phyloP scores from a whole-genome alignment of 2,888 invertebrate genomes.

The Eilema caniola region DNA sequence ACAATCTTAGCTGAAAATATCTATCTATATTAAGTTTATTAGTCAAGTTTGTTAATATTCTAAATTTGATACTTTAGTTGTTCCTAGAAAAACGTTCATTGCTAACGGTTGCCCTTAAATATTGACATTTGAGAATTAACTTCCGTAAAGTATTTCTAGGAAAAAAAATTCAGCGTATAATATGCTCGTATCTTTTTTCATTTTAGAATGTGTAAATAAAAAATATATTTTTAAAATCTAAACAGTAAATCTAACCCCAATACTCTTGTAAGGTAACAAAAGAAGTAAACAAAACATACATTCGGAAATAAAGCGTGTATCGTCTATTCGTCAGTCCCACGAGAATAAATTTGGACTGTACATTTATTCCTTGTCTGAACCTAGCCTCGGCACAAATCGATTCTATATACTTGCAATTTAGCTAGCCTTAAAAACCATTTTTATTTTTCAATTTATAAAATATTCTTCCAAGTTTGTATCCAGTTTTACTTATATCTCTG shows the following conservation, averaged over 20 bases:
- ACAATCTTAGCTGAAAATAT: background rate
- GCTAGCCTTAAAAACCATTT: slow-evolving; percentile 34
- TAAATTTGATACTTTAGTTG: background rate
- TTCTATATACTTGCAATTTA: slow-evolving; percentile 46
- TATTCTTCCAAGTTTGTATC: slow-evolving; percentile 29
- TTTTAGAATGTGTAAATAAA: background rate
- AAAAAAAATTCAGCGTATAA: background rate
- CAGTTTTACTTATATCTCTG: slow-evolving; percentile 17
- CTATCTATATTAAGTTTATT: background rate
- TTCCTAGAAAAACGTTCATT: background rate
- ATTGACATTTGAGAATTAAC: background rate
- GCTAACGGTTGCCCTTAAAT: background rate
- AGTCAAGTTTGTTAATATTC: background rate
- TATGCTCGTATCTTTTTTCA: background rate
- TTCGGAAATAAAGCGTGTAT: slow-evolving; percentile 30
- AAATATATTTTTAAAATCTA: slow-evolving; percentile 8
- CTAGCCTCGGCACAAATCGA: slow-evolving; percentile 44
- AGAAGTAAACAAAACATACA: slow-evolving; percentile 39
- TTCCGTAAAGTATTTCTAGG: background rate
- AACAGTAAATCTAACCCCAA: no score
- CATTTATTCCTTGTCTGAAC: slow-evolving; percentile 26
- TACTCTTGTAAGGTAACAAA: slow-evolving; percentile 23
- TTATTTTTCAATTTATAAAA: slow-evolving; percentile 36
- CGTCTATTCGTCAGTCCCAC: slow-evolving; percentile 38
- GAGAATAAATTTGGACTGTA: slow-evolving; percentile 52